These are phyloP conservation scores for Reinhardtius hippoglossoides DNA, from an alignment of 2,113 vertebrate genomes.

Conservation along the genomic window DNA sequence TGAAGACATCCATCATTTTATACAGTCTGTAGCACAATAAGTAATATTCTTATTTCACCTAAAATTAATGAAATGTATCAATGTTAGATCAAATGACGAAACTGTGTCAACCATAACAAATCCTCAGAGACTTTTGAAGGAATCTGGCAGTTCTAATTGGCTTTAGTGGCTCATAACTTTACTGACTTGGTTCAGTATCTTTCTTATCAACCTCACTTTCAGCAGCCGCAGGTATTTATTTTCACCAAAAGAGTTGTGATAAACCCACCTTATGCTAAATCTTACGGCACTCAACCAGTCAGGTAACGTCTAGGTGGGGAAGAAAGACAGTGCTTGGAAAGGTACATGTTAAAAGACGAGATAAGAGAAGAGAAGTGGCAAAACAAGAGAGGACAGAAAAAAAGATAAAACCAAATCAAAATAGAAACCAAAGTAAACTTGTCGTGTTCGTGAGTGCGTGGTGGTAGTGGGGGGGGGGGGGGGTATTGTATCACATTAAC, in stretches of 20 bases:
- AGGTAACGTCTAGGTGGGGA: not conserved
- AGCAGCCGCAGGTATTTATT: not conserved
- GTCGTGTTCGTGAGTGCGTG: not conserved
- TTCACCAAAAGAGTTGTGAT: not conserved
- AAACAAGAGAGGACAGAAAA: not conserved
- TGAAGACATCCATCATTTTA: too few species aligned
- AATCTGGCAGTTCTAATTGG: too few species aligned
- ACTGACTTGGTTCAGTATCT: not conserved
- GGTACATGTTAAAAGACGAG: not conserved
- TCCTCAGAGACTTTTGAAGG: too few species aligned
- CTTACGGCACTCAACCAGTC: not conserved
- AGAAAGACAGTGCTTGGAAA: too few species aligned
- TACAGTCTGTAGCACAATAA: too few species aligned
- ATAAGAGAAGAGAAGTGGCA: not conserved
- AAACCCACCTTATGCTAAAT: not conserved
- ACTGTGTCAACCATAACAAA: too few species aligned
- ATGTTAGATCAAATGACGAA: not conserved
- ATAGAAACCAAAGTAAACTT: slow-evolving; percentile 42
- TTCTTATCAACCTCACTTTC: not conserved
- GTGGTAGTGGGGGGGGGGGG: not conserved
- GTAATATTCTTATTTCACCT: too few species aligned
- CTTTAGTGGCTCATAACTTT: not conserved
- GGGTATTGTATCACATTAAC: slow-evolving; percentile 56
- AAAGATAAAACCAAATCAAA: not conserved
- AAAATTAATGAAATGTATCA: too few species aligned